phyloP scores from a whole-genome alignment of 2,113 vertebrate genomes.

The Oncorhynchus kisutch region DNA sequence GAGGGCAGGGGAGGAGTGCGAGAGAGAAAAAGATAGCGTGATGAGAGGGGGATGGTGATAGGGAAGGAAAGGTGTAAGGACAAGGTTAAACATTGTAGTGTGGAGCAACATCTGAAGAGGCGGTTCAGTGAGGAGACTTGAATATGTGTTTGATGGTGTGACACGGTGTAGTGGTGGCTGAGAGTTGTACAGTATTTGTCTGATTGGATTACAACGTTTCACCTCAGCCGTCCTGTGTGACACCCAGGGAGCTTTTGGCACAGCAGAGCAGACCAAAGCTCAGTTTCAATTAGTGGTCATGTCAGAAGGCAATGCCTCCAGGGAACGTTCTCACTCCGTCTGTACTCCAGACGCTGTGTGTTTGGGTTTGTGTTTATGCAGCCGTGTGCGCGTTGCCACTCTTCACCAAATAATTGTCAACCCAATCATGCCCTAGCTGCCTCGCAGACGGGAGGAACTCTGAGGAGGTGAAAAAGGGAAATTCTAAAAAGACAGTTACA shows the following conservation, averaged over 20 bases:
- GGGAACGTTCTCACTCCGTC: conserved; percentile 23
- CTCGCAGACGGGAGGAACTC: too few species aligned
- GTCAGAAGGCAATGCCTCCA: conserved; percentile 34
- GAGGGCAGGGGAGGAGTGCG: background rate
- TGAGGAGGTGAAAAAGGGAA: too few species aligned
- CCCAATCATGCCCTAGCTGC: too few species aligned
- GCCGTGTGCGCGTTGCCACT: background rate
- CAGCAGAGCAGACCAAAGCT: conserved; percentile 44
- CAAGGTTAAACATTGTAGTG: conserved; percentile 34
- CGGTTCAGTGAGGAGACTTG: conserved; percentile 36
- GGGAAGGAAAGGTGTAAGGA: conserved; percentile 35
- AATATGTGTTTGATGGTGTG: conserved; percentile 15
- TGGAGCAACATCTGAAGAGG: conserved; percentile 16
- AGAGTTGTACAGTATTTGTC: conserved; percentile 32
- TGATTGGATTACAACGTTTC: conserved; percentile 44
- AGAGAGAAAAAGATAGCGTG: conserved; percentile 8
- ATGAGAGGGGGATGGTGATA: background rate
- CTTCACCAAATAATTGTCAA: too few species aligned
- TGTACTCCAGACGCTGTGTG: conserved; percentile 7
- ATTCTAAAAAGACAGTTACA: too few species aligned
- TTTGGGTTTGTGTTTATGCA: background rate
- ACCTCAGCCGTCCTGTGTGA: conserved; percentile 50
- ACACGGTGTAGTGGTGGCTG: background rate
- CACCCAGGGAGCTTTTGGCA: conserved; percentile 30
- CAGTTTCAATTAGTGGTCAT: conserved; percentile 45